Conservation (phyloP, 2,888 invertebrate genomes). For the Lasiommata megera region DNA sequence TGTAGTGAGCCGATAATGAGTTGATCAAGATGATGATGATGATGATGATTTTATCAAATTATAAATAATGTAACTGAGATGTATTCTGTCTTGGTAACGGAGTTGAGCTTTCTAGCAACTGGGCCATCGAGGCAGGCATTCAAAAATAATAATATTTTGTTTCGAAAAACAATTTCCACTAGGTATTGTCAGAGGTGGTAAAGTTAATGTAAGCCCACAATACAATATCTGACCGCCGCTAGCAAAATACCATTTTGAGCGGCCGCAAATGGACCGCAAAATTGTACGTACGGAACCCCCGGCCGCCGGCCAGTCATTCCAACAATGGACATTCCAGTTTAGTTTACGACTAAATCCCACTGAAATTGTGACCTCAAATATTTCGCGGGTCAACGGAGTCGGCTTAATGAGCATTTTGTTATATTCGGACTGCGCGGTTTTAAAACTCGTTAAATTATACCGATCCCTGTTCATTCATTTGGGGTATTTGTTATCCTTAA, state of each 20-base stretch:
- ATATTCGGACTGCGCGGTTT: slow-evolving; percentile 7
- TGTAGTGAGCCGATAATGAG: too few species aligned
- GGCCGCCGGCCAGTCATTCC: slow-evolving; percentile 40
- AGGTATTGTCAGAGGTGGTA: background rate
- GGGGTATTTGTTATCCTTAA: background rate
- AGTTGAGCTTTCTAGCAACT: too few species aligned
- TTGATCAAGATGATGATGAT: too few species aligned
- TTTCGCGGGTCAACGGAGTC: slow-evolving; percentile 37
- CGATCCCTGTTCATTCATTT: background rate
- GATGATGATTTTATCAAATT: too few species aligned
- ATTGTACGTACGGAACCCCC: slow-evolving; percentile 49
- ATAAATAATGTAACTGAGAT: too few species aligned
- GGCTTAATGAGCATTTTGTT: slow-evolving; percentile 27
- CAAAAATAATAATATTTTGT: background rate
- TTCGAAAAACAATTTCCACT: background rate
- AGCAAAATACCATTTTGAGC: slow-evolving; percentile 27
- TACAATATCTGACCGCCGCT: slow-evolving; percentile 19
- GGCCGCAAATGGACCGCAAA: slow-evolving; percentile 57
- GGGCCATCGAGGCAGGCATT: too few species aligned
- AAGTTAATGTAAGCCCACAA: slow-evolving; percentile 8
- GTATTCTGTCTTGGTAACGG: too few species aligned
- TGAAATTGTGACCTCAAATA: slow-evolving; percentile 49
- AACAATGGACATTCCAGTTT: slow-evolving; percentile 52
- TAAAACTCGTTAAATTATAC: background rate
- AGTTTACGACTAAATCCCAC: slow-evolving; percentile 47